These are phyloP conservation scores for Zaprionus camerounensis DNA, from an alignment of 1,140 invertebrate genomes.

Conservation along the genomic window DNA sequence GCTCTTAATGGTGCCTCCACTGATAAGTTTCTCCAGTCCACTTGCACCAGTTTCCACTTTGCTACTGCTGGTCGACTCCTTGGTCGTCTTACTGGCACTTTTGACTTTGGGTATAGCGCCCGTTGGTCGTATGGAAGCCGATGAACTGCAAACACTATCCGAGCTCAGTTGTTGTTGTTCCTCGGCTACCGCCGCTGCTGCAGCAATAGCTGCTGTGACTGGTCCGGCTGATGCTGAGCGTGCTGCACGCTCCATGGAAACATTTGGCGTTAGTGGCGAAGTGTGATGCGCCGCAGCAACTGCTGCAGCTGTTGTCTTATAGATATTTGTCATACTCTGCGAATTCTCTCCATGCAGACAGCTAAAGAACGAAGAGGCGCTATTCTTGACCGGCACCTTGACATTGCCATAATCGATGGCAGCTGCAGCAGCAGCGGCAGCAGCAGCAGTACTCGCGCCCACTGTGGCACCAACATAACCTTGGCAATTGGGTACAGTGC, in stretches of 20 bases:
- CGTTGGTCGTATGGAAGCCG: conserved; percentile 53
- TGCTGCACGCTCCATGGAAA: conserved; percentile 70
- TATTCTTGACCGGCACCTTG: conserved; percentile 77
- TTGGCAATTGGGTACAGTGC: conserved; percentile 68
- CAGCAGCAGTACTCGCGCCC: conserved; percentile 6
- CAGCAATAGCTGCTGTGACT: conserved; percentile 9
- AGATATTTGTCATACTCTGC: conserved; percentile 84
- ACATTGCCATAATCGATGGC: conserved; percentile 58
- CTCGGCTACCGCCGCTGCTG: conserved; percentile 19
- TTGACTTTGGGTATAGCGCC: conserved; percentile 81
- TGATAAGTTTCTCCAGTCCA: conserved; percentile 30
- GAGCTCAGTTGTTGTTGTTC: conserved; percentile 33
- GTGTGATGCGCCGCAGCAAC: conserved; percentile 44
- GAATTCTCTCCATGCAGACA: conserved; percentile 83
- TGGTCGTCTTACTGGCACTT: conserved; percentile 49
- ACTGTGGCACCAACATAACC: conserved; percentile 40
- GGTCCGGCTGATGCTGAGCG: conserved; percentile 72
- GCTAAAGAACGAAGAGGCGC: conserved; percentile 81
- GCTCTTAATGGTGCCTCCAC: conserved; percentile 19
- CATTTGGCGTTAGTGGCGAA: conserved; percentile 60
- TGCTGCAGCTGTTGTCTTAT: conserved; percentile 64
- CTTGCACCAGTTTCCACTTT: conserved; percentile 3
- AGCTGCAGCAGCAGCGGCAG: conserved; percentile 16
- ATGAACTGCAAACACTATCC: conserved; percentile 39
- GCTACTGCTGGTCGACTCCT: conserved; percentile 39